phyloP scores from a whole-genome alignment of 2,113 vertebrate genomes.

The Aptenodytes patagonicus region DNA sequence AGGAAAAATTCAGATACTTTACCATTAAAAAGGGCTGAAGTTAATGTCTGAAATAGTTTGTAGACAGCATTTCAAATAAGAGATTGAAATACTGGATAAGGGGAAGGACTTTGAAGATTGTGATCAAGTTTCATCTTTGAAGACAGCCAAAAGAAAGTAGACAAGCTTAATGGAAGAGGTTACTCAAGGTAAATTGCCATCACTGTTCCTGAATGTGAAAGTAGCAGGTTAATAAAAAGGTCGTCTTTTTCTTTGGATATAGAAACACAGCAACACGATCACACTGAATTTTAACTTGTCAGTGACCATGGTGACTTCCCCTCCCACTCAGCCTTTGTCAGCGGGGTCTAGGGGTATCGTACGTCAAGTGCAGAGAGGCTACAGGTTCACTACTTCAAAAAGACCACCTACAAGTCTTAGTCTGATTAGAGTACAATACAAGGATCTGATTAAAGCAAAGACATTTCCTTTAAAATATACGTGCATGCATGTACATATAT shows the following conservation, averaged over 20 bases:
- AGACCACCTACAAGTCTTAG: background rate
- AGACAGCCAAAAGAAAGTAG: slow-evolving; percentile 4
- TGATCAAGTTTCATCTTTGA: slow-evolving; percentile 21
- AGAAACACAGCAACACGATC: background rate
- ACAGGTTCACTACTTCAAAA: background rate
- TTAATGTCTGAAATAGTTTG: slow-evolving; percentile 5
- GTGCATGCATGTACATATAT: background rate
- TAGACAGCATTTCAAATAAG: slow-evolving; percentile 5
- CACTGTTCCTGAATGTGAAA: background rate
- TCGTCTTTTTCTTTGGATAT: background rate
- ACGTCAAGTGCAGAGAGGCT: background rate
- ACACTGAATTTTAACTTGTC: background rate
- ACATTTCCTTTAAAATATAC: background rate
- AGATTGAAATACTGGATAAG: slow-evolving; percentile 40
- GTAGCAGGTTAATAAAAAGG: background rate
- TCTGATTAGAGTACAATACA: background rate
- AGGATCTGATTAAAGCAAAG: background rate
- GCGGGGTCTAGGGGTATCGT: fast-evolving
- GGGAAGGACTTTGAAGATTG: slow-evolving; percentile 16
- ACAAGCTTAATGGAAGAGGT: slow-evolving; percentile 29
- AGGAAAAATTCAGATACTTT: background rate
- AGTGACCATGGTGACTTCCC: background rate
- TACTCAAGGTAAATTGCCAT: slow-evolving; percentile 2
- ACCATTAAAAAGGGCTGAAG: background rate
- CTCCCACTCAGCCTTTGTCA: background rate